phyloP scores from a whole-genome alignment of 53 echinoderm and acorn worm genomes.

The Echinometra lucunter region DNA sequence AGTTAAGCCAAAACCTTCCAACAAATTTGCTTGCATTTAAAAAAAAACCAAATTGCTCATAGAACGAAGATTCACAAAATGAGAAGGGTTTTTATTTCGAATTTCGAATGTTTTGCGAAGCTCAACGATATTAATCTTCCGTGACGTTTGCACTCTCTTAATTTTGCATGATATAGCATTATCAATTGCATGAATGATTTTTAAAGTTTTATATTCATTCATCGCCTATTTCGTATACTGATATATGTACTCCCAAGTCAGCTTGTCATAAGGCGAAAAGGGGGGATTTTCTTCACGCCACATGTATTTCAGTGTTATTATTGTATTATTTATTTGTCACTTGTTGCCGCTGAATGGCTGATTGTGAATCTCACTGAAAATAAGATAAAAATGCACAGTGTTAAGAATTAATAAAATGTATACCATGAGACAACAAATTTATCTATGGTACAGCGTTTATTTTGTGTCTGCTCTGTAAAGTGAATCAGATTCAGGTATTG shows the following conservation, averaged over 20 bases:
- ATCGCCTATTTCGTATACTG: too few relatives aligned
- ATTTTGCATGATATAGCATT: too few relatives aligned
- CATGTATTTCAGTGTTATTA: not conserved
- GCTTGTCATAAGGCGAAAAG: not conserved
- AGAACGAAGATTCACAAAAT: not conserved
- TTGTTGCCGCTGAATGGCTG: not conserved
- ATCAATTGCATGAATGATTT: too few relatives aligned
- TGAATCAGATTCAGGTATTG: too few relatives aligned
- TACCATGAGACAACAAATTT: not conserved
- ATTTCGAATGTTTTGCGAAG: too few relatives aligned
- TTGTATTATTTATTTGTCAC: conserved; percentile 33
- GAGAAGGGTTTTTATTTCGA: too few relatives aligned
- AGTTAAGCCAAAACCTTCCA: too few relatives aligned
- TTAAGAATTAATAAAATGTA: conserved; percentile 5
- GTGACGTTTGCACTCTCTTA: too few relatives aligned
- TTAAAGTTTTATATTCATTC: too few relatives aligned
- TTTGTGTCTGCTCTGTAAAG: not conserved
- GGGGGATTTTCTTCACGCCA: not conserved
- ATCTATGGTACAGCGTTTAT: not conserved
- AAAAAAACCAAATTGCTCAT: not conserved
- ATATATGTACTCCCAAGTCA: not conserved
- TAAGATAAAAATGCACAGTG: conserved; percentile 7
- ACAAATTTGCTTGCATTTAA: too few relatives aligned
- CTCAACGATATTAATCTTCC: too few relatives aligned
- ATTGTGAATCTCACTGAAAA: conserved; percentile 23